Evolutionary conservation across 2,113 vertebrate species (phyloP), one percentile per base, ranked within the genome.

Genomic region (Burhinus oedicnemus): DNA sequence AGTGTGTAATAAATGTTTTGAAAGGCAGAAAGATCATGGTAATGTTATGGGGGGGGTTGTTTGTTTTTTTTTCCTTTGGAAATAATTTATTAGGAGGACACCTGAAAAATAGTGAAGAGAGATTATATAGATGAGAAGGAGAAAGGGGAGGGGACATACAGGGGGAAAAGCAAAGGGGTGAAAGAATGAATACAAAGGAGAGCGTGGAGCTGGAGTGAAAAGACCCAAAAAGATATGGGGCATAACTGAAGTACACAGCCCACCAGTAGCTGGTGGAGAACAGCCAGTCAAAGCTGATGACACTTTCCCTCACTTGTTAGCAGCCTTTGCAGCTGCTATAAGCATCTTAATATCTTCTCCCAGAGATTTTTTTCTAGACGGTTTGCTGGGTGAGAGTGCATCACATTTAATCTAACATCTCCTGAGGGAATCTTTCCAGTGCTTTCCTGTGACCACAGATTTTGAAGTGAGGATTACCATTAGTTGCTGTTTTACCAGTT

Each of bases 41-140:
- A n/a, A 47, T 34, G 1, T 40, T 74, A 18, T 5, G 2, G 5
- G 8, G 0, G 22, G 30, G 38, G 4, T 6, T 36, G 4, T 22
- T 12, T 4, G 1, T 27, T 42, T 15, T 51, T 49, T 49, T 81
- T 49, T 52, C 8, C 8, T 85, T 38, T 58, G 36, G 5, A 65
- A 74, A 55, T 32, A 52, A 66, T 11, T 76, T 32, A 15, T 81
- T 60, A 47, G 18, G 22, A 82, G 8, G 10, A 72, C 18, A 36
- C 2, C 2, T 27, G 61, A 8, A 9, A 30, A 65, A 58, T 3
- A 30, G 10, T 49, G n/a, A 45, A 65, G 71, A 51, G 7, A 49
- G 5, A 60, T 5, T 30, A 45, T 36, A 23, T 2, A 66, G 54
- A 83, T 65, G 16, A 78, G 38, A 36, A 38, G 20, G 12, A 62